These are phyloP conservation scores for Eupeodes latifasciatus DNA, from an alignment of 2,888 invertebrate species.

Conservation along the genomic window DNA sequence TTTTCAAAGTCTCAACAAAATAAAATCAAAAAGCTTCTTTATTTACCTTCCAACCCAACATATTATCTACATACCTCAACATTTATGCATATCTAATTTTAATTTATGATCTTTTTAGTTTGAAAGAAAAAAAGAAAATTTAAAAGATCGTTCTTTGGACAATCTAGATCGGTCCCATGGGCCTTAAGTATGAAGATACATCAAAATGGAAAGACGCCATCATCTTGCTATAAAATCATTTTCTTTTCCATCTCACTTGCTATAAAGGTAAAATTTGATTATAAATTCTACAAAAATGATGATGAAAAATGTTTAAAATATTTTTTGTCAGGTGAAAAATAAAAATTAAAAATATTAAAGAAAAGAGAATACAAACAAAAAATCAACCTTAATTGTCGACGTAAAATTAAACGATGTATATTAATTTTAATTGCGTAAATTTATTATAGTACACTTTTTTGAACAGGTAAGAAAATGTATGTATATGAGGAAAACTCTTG, in stretches of 20 bases:
- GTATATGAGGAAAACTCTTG: conserved; percentile 47
- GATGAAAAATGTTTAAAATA: conserved; percentile 50
- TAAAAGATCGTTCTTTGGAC: conserved; percentile 45
- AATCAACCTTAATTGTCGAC: conserved; percentile 48
- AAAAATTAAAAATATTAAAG: conserved; percentile 10
- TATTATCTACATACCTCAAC: no score
- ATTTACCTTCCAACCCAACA: no score
- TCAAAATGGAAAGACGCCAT: conserved; percentile 11
- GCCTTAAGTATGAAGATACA: conserved; percentile 6
- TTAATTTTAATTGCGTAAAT: conserved; percentile 73
- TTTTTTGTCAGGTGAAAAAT: conserved; percentile 65
- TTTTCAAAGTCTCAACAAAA: conserved; percentile 7
- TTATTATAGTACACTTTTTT: conserved; percentile 36
- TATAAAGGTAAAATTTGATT: conserved; percentile 40
- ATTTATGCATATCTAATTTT: background rate
- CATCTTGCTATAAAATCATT: conserved; percentile 4
- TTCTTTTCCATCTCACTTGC: conserved; percentile 37
- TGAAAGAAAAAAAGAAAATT: conserved; percentile 49
- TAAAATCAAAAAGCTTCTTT: background rate
- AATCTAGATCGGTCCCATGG: conserved; percentile 41
- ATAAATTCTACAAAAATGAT: conserved; percentile 27
- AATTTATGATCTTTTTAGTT: conserved; percentile 57
- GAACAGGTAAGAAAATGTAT: conserved; percentile 64
- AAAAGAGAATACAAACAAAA: background rate
- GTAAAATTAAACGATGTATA: conserved; percentile 63